Evolutionary conservation across 2,113 vertebrate species (phyloP).

Genomic region (Nannospalax galili): DNA sequence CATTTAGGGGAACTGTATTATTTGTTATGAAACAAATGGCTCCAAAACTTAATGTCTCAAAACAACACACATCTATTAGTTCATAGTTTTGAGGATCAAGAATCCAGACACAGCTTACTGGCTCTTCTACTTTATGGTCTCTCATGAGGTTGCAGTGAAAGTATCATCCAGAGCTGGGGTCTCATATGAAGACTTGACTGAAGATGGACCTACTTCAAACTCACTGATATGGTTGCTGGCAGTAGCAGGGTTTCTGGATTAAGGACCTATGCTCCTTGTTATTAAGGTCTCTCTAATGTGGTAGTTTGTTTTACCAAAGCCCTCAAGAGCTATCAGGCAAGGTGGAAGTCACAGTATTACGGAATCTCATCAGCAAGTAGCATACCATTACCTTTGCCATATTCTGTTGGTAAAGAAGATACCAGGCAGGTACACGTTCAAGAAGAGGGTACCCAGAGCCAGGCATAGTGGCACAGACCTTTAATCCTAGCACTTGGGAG

Average conservation of each 20-base stretch:
- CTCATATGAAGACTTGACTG: constrained; percentile 11
- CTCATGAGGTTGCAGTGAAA: not conserved
- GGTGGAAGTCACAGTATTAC: not conserved
- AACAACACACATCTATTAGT: no score
- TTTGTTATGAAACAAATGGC: not conserved
- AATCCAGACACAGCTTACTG: not conserved
- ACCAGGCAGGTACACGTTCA: not conserved
- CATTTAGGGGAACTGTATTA: not conserved
- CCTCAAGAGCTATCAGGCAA: not conserved
- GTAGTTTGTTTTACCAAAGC: not conserved
- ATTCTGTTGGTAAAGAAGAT: not conserved
- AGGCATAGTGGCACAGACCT: no score
- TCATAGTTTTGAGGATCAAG: not conserved
- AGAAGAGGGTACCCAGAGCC: not conserved
- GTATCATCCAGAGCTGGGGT: not conserved
- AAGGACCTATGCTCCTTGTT: not conserved
- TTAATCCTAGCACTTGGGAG: no score
- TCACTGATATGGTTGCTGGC: not conserved
- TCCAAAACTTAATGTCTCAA: not conserved
- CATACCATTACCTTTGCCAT: not conserved
- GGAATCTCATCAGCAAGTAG: not conserved
- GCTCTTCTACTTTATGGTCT: not conserved
- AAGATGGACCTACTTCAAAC: not conserved
- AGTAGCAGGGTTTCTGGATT: not conserved
- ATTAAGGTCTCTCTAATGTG: not conserved